A percentile compares a stretch with the other conserved stretches of the same genome.
phyloP scores from a whole-genome alignment of 1,140 invertebrate genomes.

The Ptiloglossa arizonensis region DNA sequence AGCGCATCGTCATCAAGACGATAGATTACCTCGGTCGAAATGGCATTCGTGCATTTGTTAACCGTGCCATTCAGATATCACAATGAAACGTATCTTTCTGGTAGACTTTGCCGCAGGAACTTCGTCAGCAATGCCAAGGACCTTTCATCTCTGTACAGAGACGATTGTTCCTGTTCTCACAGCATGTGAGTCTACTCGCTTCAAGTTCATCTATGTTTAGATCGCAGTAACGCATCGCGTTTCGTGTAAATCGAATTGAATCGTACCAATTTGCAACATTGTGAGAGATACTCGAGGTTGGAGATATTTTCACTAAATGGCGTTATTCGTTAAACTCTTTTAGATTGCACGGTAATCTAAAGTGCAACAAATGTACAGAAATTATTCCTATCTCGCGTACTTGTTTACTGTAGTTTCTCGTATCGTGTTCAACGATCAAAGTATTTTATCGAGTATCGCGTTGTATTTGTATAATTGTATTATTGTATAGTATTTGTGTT shows the following conservation, averaged over 20 bases:
- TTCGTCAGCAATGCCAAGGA: constrained; percentile 54
- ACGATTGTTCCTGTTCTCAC: constrained; percentile 55
- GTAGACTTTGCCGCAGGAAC: constrained; percentile 16
- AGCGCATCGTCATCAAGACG: neutral
- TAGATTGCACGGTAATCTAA: too few relatives aligned
- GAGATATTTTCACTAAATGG: too few relatives aligned
- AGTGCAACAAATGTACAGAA: too few relatives aligned
- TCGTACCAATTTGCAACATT: neutral
- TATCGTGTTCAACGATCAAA: too few relatives aligned
- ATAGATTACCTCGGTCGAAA: neutral
- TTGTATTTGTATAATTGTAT: too few relatives aligned
- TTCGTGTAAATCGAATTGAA: neutral
- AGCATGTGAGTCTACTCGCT: constrained; percentile 22
- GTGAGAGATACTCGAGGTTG: neutral
- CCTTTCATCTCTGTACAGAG: constrained; percentile 26
- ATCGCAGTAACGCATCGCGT: constrained; percentile 3
- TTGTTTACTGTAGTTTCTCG: too few relatives aligned
- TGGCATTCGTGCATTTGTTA: neutral
- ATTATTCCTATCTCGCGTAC: too few relatives aligned
- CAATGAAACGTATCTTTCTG: constrained; percentile 38
- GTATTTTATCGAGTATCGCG: too few relatives aligned
- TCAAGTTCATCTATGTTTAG: constrained; percentile 51
- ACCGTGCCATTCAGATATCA: constrained; percentile 41
- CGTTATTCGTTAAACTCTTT: too few relatives aligned
- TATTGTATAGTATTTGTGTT: too few relatives aligned